phyloP scores from a whole-genome alignment of 2,113 vertebrate species.

The Chlamydotis undulata region DNA sequence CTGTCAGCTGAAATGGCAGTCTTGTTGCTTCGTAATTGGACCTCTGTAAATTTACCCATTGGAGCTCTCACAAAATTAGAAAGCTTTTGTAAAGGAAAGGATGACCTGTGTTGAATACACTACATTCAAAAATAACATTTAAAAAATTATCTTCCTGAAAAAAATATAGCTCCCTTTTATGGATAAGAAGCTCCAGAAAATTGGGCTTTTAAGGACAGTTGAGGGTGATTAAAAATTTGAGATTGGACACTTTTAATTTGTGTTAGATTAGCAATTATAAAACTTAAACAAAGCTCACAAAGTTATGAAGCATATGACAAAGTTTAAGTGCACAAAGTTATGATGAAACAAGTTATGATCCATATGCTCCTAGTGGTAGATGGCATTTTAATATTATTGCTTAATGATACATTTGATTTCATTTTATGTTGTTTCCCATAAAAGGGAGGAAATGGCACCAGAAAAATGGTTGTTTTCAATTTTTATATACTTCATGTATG shows the following conservation, averaged over 20 bases:
- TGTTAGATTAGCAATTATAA: neutral
- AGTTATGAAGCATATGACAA: constrained; percentile 20
- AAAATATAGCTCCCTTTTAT: neutral
- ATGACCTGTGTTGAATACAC: neutral
- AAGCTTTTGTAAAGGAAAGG: neutral
- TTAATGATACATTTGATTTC: constrained; percentile 69
- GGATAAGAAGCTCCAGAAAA: neutral
- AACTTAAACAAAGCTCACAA: neutral
- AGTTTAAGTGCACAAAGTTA: constrained; percentile 33
- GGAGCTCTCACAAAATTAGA: neutral
- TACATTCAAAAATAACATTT: accelerated
- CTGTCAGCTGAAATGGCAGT: neutral
- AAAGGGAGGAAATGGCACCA: constrained; percentile 36
- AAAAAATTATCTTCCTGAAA: neutral
- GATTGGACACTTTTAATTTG: neutral
- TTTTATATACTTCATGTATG: constrained; percentile 55
- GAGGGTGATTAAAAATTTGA: neutral
- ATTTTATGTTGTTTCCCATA: constrained; percentile 51
- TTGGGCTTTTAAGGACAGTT: neutral
- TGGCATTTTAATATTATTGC: constrained; percentile 63
- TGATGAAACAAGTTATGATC: constrained; percentile 55
- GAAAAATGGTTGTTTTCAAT: constrained; percentile 43
- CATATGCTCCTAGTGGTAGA: constrained; percentile 54
- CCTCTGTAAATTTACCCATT: neutral
- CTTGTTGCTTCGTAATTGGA: neutral